These are phyloP conservation scores for Bettongia penicillata DNA, from an alignment of 2,113 vertebrate genomes.

Conservation along the genomic window DNA sequence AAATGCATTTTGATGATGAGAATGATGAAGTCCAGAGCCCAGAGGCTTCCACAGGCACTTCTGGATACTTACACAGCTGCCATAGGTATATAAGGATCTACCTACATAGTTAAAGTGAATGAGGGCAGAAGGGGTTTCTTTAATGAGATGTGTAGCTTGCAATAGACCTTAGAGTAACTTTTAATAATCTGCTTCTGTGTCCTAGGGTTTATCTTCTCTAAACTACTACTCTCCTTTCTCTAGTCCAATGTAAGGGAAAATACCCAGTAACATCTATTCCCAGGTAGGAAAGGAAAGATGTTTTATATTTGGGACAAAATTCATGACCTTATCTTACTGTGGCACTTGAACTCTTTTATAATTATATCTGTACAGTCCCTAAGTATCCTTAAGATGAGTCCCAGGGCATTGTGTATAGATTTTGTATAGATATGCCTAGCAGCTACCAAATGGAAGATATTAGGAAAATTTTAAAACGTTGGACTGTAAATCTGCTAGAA, in stretches of 20 bases:
- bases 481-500: not conserved
- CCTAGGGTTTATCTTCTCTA: slow-evolving; percentile 37
- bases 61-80: not conserved
- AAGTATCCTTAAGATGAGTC: slow-evolving; percentile 8
- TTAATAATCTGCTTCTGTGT: slow-evolving; percentile 3
- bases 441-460: not conserved
- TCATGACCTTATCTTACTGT: not conserved
- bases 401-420: not conserved
- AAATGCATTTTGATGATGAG: not conserved
- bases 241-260: slow-evolving; percentile 1
- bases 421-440: not conserved
- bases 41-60: not conserved
- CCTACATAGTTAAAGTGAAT: not conserved
- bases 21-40: not conserved
- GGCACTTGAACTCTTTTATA: not conserved
- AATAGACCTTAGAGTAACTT: not conserved
- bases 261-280: not conserved
- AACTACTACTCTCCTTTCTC: not conserved
- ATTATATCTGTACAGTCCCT: not conserved
- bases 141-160: not conserved
- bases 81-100: not conserved
- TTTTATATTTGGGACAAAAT: not conserved
- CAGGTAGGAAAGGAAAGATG: not conserved
- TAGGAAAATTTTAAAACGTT: not conserved
- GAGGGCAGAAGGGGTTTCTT: slow-evolving; percentile 17